These are phyloP conservation scores for Cryptocephalus primarius DNA, from an alignment of 2,888 invertebrate species.

Conservation along the genomic window DNA sequence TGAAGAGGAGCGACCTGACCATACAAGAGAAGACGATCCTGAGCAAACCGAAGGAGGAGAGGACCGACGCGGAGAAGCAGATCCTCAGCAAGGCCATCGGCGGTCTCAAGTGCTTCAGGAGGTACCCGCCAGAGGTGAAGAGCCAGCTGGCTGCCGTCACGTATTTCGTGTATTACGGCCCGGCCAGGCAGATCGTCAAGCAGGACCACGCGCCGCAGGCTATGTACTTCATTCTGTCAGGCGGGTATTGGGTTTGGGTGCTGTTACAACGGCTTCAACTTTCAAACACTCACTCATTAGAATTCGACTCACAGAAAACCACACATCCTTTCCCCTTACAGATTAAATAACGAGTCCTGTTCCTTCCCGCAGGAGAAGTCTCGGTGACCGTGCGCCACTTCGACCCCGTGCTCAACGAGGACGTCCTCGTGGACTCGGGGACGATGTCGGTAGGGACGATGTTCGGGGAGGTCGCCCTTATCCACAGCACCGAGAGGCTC, in stretches of 20 bases:
- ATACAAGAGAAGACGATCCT: constrained; percentile 50
- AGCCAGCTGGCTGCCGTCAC: constrained; percentile 48
- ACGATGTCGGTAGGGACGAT: constrained; percentile 46
- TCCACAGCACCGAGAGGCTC: constrained; percentile 49
- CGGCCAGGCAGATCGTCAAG: constrained; percentile 48
- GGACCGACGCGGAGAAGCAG: constrained; percentile 50
- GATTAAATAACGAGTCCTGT: too few relatives aligned
- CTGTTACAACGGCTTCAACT: too few relatives aligned
- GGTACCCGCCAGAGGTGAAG: constrained; percentile 49
- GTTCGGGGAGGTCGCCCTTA: constrained; percentile 56
- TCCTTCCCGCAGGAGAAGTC: constrained; percentile 47
- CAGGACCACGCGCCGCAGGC: constrained; percentile 44
- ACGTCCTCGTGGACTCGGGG: constrained; percentile 40
- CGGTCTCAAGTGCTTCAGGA: constrained; percentile 49
- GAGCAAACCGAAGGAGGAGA: constrained; percentile 41
- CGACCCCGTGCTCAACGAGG: constrained; percentile 41
- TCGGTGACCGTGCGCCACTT: constrained; percentile 40
- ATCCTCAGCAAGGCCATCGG: constrained; percentile 48
- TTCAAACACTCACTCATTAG: too few relatives aligned
- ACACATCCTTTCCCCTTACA: too few relatives aligned
- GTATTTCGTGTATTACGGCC: constrained; percentile 49
- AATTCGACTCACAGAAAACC: too few relatives aligned
- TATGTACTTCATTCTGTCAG: constrained; percentile 5
- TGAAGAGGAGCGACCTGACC: constrained; percentile 19
- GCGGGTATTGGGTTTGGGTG: neutral